Evolutionary conservation across 2,888 invertebrate genomes (phyloP).

Genomic region (Amblyteles armatorius): DNA sequence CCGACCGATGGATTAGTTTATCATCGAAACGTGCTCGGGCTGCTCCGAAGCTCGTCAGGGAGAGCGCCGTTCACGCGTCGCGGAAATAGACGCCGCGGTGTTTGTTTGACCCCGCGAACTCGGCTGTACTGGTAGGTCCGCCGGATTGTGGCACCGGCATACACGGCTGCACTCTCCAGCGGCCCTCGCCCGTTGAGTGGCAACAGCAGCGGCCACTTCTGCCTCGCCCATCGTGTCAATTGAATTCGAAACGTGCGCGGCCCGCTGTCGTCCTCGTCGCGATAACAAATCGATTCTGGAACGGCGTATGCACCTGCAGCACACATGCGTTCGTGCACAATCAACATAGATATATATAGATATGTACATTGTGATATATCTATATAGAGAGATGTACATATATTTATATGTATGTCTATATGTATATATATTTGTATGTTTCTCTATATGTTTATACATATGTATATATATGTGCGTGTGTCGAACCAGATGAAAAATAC

Average conservation of each 20-base stretch:
- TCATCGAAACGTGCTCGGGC: slow-evolving; percentile 49
- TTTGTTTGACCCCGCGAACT: slow-evolving; percentile 45
- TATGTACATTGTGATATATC: neutral
- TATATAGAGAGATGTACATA: neutral
- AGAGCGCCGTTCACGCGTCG: neutral
- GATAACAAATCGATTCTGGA: slow-evolving; percentile 31
- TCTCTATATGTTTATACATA: neutral
- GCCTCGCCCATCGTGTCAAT: slow-evolving; percentile 24
- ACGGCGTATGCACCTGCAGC: slow-evolving; percentile 22
- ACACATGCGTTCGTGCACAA: slow-evolving; percentile 4
- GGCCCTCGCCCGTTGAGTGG: slow-evolving; percentile 3
- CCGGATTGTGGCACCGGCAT: slow-evolving; percentile 15
- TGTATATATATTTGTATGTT: neutral
- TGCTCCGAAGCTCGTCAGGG: neutral
- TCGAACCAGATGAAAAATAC: slow-evolving; percentile 1
- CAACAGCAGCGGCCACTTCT: slow-evolving; percentile 8
- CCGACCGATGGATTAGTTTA: slow-evolving; percentile 70
- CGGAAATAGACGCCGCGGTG: slow-evolving; percentile 43
- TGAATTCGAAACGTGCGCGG: slow-evolving; percentile 21
- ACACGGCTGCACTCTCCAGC: neutral
- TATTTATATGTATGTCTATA: neutral
- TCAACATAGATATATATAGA: neutral
- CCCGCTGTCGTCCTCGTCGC: slow-evolving; percentile 31
- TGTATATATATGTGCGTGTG: neutral
- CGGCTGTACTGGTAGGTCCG: neutral